Conservation (phyloP, 2,888 invertebrate genomes). For the Drymonia ruficornis region DNA sequence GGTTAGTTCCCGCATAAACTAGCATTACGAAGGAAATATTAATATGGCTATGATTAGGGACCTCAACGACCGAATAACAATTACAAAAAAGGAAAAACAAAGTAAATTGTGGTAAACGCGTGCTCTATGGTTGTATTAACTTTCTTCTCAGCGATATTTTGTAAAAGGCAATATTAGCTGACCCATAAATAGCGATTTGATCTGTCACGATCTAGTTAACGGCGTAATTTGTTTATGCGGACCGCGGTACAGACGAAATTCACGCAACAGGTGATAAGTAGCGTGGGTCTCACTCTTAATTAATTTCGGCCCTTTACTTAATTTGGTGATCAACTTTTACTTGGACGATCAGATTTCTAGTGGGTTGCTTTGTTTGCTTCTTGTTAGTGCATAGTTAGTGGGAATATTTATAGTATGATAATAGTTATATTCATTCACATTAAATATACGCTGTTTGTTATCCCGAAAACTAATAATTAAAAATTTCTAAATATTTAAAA, state of each 20-base stretch:
- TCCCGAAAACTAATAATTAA: no score
- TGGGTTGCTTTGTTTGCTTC: not conserved
- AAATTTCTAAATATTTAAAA: no score
- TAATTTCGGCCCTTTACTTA: slow-evolving; percentile 41
- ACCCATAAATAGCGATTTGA: slow-evolving; percentile 71
- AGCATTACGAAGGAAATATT: no score
- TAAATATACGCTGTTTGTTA: no score
- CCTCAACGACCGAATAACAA: not conserved
- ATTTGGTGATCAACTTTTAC: slow-evolving; percentile 39
- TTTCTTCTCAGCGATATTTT: slow-evolving; percentile 49
- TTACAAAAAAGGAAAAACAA: not conserved
- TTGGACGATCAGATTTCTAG: slow-evolving; percentile 4
- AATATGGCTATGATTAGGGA: no score
- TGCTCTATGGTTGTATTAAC: slow-evolving; percentile 23
- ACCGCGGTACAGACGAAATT: slow-evolving; percentile 42
- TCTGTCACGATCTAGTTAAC: slow-evolving; percentile 80
- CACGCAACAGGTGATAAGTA: slow-evolving; percentile 53
- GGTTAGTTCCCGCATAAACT: no score
- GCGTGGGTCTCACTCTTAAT: slow-evolving; percentile 41
- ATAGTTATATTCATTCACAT: no score
- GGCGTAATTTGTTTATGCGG: slow-evolving; percentile 50
- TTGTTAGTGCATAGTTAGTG: no score
- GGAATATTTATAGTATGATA: no score
- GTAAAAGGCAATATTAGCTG: slow-evolving; percentile 56
- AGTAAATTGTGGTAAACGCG: not conserved